A percentile compares a stretch with the other conserved stretches of the same genome.
Conservation (phyloP, 2,888 invertebrate genomes). For the Apotomis turbidana region DNA sequence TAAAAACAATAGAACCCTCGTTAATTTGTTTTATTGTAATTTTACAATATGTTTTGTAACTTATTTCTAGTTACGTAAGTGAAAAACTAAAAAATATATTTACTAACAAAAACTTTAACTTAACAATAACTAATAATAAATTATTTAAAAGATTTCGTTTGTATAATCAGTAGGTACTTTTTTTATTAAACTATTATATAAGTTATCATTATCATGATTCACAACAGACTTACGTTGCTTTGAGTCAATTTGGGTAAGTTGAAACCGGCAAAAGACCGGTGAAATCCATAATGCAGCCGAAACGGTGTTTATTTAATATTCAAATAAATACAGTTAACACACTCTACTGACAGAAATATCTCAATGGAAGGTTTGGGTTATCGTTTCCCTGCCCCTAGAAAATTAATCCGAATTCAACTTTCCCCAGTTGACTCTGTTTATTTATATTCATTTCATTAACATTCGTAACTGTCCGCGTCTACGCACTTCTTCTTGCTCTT, state of each 20-base stretch:
- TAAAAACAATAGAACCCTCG: slow-evolving; percentile 22
- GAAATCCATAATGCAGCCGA: too few species aligned
- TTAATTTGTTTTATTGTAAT: slow-evolving; percentile 33
- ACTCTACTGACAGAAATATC: too few species aligned
- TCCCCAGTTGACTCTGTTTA: not conserved
- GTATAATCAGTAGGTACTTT: not conserved
- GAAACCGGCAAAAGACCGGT: too few species aligned
- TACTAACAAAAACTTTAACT: not conserved
- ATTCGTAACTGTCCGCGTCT: slow-evolving; percentile 65
- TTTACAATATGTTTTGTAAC: slow-evolving; percentile 1
- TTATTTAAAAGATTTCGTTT: not conserved
- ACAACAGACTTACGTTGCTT: too few species aligned
- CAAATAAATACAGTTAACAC: too few species aligned
- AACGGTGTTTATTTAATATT: too few species aligned
- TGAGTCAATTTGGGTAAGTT: too few species aligned
- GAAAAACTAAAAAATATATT: slow-evolving; percentile 20
- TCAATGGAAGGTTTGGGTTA: too few species aligned
- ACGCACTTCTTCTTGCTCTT: slow-evolving; percentile 65
- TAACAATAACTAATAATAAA: slow-evolving; percentile 34
- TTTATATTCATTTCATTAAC: slow-evolving; percentile 43
- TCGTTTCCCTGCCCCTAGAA: too few species aligned
- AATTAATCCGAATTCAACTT: too few species aligned
- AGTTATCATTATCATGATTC: slow-evolving; percentile 16
- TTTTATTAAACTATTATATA: not conserved
- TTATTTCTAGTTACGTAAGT: not conserved